Conservation (phyloP, 2,888 invertebrate genomes). For the Mongoloraphidia duomilia region DNA sequence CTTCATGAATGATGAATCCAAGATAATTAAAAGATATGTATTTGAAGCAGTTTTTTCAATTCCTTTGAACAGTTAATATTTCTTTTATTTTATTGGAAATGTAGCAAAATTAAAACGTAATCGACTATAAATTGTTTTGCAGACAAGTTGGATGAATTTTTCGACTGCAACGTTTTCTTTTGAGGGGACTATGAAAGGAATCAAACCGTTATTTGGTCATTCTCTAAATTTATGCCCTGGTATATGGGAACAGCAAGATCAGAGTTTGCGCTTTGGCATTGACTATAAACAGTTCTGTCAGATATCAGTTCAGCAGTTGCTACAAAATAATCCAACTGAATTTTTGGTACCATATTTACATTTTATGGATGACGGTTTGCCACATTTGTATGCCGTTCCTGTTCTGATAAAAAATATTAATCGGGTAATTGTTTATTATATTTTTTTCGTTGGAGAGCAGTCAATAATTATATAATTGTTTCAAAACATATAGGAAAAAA, state of each 20-base stretch:
- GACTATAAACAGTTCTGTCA: constrained; percentile 19
- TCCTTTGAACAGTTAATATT: too few species aligned
- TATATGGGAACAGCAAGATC: constrained; percentile 15
- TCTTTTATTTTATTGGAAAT: too few species aligned
- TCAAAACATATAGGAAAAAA: too few species aligned
- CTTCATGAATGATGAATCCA: too few species aligned
- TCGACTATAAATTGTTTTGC: constrained; percentile 1
- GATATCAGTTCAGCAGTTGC: constrained; percentile 25
- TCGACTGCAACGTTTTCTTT: constrained; percentile 28
- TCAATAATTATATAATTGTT: too few species aligned
- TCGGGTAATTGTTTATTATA: constrained; percentile 20
- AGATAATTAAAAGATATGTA: too few species aligned
- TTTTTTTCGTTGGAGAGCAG: too few species aligned
- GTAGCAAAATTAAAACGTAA: too few species aligned
- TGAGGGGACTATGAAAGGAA: constrained; percentile 27
- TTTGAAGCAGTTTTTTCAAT: too few species aligned
- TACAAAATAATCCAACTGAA: constrained; percentile 24
- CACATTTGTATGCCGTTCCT: constrained; percentile 37
- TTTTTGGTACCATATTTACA: constrained; percentile 40
- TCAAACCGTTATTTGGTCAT: constrained; percentile 21
- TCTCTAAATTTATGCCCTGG: constrained; percentile 20
- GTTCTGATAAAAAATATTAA: constrained; percentile 36
- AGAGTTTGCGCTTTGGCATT: constrained; percentile 29
- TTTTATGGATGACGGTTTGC: constrained; percentile 28
- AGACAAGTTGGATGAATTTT: constrained; percentile 30